Evolutionary conservation across 1,140 invertebrate species (phyloP).

Genomic region (Magallana ariakensis): DNA sequence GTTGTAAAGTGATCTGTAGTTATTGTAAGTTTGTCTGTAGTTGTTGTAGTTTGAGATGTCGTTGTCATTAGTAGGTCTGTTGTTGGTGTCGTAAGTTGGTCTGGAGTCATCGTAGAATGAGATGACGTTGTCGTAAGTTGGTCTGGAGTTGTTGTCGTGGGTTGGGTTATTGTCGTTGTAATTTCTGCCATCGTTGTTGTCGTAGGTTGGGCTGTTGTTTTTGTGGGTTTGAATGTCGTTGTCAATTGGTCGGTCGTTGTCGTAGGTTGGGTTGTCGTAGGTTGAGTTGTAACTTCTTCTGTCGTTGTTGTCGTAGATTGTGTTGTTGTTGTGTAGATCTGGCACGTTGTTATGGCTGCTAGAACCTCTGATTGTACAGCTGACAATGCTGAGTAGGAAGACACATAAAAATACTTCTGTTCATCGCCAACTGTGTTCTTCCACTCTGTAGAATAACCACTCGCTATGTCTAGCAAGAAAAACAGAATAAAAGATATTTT

Average conservation of each 20-base stretch:
- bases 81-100: background rate
- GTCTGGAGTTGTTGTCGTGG: background rate
- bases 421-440: background rate
- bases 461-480: background rate
- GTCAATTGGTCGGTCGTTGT: background rate
- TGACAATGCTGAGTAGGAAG: background rate
- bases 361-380: constrained; percentile 2
- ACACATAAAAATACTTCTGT: constrained; percentile 5
- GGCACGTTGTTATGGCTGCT: background rate
- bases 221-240: background rate
- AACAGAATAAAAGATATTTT: too few species aligned
- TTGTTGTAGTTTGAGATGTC: background rate
- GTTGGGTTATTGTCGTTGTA: background rate
- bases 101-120: background rate
- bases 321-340: background rate
- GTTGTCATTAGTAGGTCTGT: background rate
- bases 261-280: background rate
- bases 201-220: background rate
- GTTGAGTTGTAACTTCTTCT: background rate
- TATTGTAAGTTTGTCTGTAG: background rate
- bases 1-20: background rate
- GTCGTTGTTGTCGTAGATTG: background rate
- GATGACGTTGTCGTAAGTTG: background rate
- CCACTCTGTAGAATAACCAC: background rate
- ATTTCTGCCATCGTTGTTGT: background rate